These are phyloP conservation scores for Agonopterix heracliana DNA, from an alignment of 2,888 invertebrate genomes.

Conservation along the genomic window DNA sequence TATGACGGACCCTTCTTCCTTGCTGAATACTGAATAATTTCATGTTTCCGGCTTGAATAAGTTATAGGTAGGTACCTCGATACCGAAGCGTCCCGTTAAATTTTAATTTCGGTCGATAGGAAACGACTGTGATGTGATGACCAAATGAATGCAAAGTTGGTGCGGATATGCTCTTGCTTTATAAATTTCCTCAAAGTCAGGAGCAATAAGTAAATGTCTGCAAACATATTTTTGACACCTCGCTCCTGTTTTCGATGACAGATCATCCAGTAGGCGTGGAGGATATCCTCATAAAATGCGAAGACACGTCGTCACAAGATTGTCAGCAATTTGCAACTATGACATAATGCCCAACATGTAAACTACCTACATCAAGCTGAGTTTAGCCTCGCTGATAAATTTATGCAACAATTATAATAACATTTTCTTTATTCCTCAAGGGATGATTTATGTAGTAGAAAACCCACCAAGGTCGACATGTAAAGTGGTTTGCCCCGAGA, in stretches of 20 bases:
- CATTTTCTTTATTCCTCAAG: conserved; percentile 1
- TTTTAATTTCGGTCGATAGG: conserved; percentile 50
- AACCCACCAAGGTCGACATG: conserved; percentile 40
- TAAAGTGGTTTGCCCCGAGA: conserved; percentile 30
- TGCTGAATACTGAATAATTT: conserved; percentile 58
- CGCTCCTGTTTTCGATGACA: conserved; percentile 25
- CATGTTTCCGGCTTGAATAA: conserved; percentile 63
- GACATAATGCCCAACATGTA: conserved; percentile 32
- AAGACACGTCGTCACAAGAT: conserved; percentile 47
- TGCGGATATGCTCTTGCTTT: neutral
- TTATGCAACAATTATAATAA: neutral
- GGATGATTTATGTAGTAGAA: conserved; percentile 7
- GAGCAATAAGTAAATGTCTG: neutral
- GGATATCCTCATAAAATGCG: conserved; percentile 67
- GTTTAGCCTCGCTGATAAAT: neutral
- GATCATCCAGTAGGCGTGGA: conserved; percentile 46
- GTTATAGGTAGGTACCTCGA: conserved; percentile 40
- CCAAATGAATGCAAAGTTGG: neutral
- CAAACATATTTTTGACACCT: neutral
- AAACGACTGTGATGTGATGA: neutral
- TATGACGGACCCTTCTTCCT: conserved; percentile 50
- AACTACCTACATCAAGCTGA: neutral
- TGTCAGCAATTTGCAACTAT: conserved; percentile 59
- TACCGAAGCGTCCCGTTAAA: conserved; percentile 47
- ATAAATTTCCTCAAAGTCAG: neutral